Base-by-base conservation (phyloP, 2,113 vertebrate genomes). In the Atlantisia rogersi region DNA sequence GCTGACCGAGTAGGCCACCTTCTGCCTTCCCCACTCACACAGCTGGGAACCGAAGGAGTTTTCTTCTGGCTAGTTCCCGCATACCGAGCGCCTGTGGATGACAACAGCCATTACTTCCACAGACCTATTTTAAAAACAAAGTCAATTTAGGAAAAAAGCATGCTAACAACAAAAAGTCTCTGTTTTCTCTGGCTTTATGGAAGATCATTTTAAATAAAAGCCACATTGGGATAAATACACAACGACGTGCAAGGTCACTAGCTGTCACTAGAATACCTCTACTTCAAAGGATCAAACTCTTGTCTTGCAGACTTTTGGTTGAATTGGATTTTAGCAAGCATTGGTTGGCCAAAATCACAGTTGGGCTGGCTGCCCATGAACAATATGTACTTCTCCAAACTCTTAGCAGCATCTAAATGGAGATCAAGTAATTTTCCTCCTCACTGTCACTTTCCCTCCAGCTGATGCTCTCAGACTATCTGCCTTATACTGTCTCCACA, bases 31-130 rank as follows among this genome's bases (percentile, higher is more conserved):
- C 67, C 39, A 21, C 16, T 94, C 48, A 63, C 0, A 3, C 46
- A 82, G 46, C 22, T 89, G 87, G 73, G 53, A 63, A 55, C 39
- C 90, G 35, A 87, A 68, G 65, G 48, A 25, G n/a, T 60, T 80
- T 59, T 67, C 55, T 91, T 85, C 50, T 7, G 35, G 25, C 42
- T 78, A 29, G 56, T 77, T 60, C 70, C 92, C 88, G 77, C 50
- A 50, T 83, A 92, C 15, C 77, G 48, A 71, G 40, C 21, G 31
- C 59, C 88, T 92, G 87, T 75, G 63, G 79, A 84, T 70, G 82
- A 63, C 70, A 95, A 90, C 42, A 84, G 22, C 87, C 63, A 75
- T 93, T 67, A 94, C 86, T 96, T 96, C 48, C 85, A 86, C 52
- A 70, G n/a, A 71, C 39, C 32, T 90, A 53, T 67, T 82, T 93